Base-by-base conservation (phyloP, 2,888 invertebrate genomes). In the Molorchus minor region DNA sequence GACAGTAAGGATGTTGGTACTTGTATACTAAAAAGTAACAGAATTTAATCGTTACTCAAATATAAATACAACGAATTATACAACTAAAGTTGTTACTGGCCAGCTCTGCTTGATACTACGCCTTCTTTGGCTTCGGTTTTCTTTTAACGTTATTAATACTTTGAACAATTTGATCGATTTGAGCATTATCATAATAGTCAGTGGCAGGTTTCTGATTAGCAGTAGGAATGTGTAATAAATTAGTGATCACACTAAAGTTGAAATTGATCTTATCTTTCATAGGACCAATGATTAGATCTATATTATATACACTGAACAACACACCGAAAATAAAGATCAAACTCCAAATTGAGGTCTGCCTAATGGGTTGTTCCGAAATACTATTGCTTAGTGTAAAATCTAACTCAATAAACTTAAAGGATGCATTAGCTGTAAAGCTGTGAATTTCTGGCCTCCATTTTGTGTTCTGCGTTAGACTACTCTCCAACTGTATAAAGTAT, bases 401-500 rank as follows among this genome's bases (percentile, higher is more conserved):
- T 44, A 91, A 81, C 35, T 85, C 84, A 44, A 93, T 84, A 74
- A 89, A 89, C 71, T 90, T 88, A 74, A 91, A 94, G 0, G 88
- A 86, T 0, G 87, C 86, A 75, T 95, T 92, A 0, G 96, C 91
- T 13, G 84, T 85, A 78, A 97, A 93, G 65, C 89, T 87, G 33
- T 88, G 82, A 1, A 87, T 85, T 3, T 87, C 84, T 0, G 88
- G 83, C 72, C 89, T 91, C 15, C 84, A 83, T 77, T 91, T 92
- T 17, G 88, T 84, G 12, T 87, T 82, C 51, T 86, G 87, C 0
- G 91, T 88, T 21, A 94, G 80, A 0, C 88, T 85, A 0, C 92
- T 91, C 74, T 94, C 93, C 25, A 97, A 76, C 62, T 89, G 88
- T 1, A 96, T 80, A 10, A 90, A 84, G 75, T 96, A 96, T 1